Conservation (phyloP, 1,140 invertebrate species). For the Phthorimaea operculella region DNA sequence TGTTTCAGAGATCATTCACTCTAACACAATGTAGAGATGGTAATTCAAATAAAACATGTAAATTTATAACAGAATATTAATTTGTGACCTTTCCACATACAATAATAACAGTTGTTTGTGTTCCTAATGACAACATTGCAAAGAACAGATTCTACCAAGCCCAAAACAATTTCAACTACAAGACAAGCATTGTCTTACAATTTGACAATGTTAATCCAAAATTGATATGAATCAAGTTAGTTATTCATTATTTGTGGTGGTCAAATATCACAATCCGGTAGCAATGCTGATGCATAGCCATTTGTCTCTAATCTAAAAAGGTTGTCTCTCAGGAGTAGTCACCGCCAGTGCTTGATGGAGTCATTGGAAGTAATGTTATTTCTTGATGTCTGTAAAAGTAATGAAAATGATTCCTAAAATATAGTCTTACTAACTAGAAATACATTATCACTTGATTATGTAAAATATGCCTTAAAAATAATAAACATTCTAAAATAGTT, state of each 20-base stretch:
- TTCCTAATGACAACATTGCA: too few species aligned
- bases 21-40: too few species aligned
- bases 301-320: not conserved
- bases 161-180: not conserved
- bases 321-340: conserved; percentile 30
- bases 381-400: conserved; percentile 47
- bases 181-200: not conserved
- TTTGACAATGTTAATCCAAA: not conserved
- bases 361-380: conserved; percentile 18
- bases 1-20: too few species aligned
- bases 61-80: too few species aligned
- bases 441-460: too few species aligned
- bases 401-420: not conserved
- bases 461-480: too few species aligned
- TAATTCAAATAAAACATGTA: too few species aligned
- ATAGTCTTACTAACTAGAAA: too few species aligned
- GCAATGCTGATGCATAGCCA: not conserved
- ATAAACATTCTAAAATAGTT: too few species aligned
- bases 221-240: not conserved
- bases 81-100: too few species aligned
- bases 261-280: not conserved
- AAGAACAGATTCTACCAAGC: not conserved
- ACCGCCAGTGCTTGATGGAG: conserved; percentile 8
- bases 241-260: too few species aligned
- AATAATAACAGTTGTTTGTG: too few species aligned